Base-by-base conservation (phyloP, 2,113 vertebrate genomes). In the Anthoscopus minutus region DNA sequence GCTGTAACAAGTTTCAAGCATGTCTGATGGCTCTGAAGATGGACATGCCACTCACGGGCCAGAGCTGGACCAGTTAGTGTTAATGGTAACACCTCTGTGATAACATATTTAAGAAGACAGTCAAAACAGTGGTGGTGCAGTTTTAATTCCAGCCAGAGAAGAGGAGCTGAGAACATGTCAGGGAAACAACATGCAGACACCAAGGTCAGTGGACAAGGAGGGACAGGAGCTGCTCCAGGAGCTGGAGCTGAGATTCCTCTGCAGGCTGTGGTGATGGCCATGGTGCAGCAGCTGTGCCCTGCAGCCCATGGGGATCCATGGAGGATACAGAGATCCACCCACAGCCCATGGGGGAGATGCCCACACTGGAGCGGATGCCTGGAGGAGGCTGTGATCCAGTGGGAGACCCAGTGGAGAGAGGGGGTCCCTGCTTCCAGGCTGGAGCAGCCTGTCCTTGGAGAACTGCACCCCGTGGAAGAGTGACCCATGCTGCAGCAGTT, bases 201-300 rank as follows among this genome's bases (percentile, higher is more conserved):
- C 35, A 69, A 69, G 22, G 30, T 57, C 78, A 48, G 17, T 33
- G 9, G 2, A 38, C 18, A 38, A 57, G 14, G 14, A 57, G 62
- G n/a, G 42, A 17, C 4, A 57, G n/a, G 18, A 67, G 51, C 18
- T 33, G n/a, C 9, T 81, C 28, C 51, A 67, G 9, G 42, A 0
- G 0, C 21, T 2, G 1, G 33, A 81, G n/a, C n/a, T 0, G 0
- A 37, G 40, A 47, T 56, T 81, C 13, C 51, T 47, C 42, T 56
- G 27, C 27, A 56, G 50, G 38, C 21, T 1, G 1, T 45, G 27
- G 40, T 45, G 11, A 80, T 6, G 33, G 35, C 9, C 76, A 45
- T 19, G 33, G 20, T 45, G n/a, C n/a, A n/a, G n/a, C n/a, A n/a
- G n/a, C n/a, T n/a, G n/a, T n/a, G n/a, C n/a, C n/a, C n/a, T n/a